A percentile compares a stretch with the other conserved stretches of the same genome.
Evolutionary conservation across 2,888 invertebrate genomes (phyloP).

Genomic region (Alloscopus bannaensis): DNA sequence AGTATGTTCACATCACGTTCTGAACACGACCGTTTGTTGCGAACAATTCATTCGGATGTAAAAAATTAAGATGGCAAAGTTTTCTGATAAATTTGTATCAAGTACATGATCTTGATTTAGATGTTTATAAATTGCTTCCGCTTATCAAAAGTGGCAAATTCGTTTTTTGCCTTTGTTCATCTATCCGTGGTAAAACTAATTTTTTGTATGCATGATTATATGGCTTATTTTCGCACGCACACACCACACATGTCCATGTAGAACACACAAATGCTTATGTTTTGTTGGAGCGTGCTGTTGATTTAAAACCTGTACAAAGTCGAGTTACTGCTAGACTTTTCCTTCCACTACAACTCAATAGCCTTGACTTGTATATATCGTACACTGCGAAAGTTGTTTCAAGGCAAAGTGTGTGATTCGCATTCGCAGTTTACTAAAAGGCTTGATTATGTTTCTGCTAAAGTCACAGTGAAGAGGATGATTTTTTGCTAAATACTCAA

Average conservation of each 20-base stretch:
- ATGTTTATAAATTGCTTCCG: slow-evolving; percentile 38
- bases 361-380: slow-evolving; percentile 48
- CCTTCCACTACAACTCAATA: not conserved
- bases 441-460: slow-evolving; percentile 3
- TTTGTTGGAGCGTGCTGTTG: not conserved
- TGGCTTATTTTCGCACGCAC: not conserved
- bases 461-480: slow-evolving; percentile 19
- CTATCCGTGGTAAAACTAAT: too few relatives aligned
- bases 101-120: slow-evolving; percentile 9
- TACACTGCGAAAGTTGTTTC: slow-evolving; percentile 37
- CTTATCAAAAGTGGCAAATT: slow-evolving; percentile 15
- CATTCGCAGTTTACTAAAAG: slow-evolving; percentile 12
- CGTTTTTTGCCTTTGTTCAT: not conserved
- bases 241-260: not conserved
- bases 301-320: not conserved
- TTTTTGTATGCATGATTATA: not conserved
- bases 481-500: not conserved
- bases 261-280: too few relatives aligned
- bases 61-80: not conserved
- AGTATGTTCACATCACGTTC: not conserved
- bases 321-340: slow-evolving; percentile 1
- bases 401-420: slow-evolving; percentile 36
- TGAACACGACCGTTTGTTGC: not conserved
- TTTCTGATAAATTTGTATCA: not conserved
- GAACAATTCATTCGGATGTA: not conserved